Evolutionary conservation across 2,888 invertebrate genomes (phyloP), one percentile per base, ranked within the genome.

Genomic region (Trachelus stipa): DNA sequence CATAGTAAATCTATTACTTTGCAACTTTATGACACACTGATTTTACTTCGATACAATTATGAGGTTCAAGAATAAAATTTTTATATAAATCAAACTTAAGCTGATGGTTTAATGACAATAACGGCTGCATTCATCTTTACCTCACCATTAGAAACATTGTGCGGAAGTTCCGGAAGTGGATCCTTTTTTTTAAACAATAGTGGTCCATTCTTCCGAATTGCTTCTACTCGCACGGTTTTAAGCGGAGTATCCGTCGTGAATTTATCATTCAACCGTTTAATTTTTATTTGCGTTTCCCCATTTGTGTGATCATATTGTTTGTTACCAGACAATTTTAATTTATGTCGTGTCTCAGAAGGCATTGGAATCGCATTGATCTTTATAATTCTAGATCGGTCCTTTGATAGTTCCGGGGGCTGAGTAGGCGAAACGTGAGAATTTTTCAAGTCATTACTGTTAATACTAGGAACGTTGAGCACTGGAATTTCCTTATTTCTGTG

Each of bases 171-270:
- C 1, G 89, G 89, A 34, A 90, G 82, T 11, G 81, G 83, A 76
- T 84, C 83, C 76, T 88, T 89, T 75, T 84, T 88, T 73, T 79
- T 84, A 77, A 89, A 90, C 40, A 84, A 75, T 33, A 82, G 83
- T 71, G 87, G 86, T 69, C 81, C 81, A 31, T 86, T 83, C 75
- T 86, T 85, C 2, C 83, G 76, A 6, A 83, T 79, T 33, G 84
- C 74, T 76, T 86, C 85, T 3, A 90, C 86, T 69, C 86, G 85
- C 12, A 90, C 83, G 3, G 88, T 90, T 75, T 77, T 85, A 12
- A 90, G 83, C 3, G 89, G 89, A 11, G 88, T 87, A 69, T 90
- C 90, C 34, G 80, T 73, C 30, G 75, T 30, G 40, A 31, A 23
- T 74, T 74, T 69, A n/a, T 31, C n/a, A 11, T 69, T 74, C 12